phyloP scores from a whole-genome alignment of 2,888 invertebrate genomes.

The Cotesia congregata region DNA sequence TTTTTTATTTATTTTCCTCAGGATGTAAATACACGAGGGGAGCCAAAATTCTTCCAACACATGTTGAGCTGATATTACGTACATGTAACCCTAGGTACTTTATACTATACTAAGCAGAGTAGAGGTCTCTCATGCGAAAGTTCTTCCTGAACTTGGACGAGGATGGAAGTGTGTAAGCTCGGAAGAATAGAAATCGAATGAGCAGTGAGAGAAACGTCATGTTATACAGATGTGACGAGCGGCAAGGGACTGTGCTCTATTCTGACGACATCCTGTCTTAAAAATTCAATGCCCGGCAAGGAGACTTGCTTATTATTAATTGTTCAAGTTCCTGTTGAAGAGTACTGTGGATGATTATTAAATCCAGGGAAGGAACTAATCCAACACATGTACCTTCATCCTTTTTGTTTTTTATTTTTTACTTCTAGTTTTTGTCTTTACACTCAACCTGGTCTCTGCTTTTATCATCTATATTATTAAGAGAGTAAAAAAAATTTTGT shows the following conservation, averaged over 20 bases:
- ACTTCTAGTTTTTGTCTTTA: not conserved
- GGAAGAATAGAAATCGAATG: constrained; percentile 16
- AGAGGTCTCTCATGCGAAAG: not conserved
- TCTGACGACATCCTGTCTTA: constrained; percentile 29
- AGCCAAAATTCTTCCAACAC: constrained; percentile 11
- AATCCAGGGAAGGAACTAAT: constrained; percentile 52
- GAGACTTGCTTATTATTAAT: constrained; percentile 60
- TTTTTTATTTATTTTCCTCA: not conserved
- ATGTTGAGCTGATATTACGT: constrained; percentile 5
- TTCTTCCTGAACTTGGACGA: not conserved
- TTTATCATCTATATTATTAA: too few species aligned
- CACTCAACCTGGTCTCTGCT: too few species aligned
- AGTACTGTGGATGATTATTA: constrained; percentile 61
- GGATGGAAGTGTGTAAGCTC: not conserved
- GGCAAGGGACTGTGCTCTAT: constrained; percentile 5
- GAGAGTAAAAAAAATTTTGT: too few species aligned
- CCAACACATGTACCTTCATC: constrained; percentile 13
- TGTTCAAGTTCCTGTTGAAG: constrained; percentile 67
- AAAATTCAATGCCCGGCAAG: constrained; percentile 50
- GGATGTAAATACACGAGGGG: not conserved
- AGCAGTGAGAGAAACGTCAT: constrained; percentile 13
- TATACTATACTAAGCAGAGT: not conserved
- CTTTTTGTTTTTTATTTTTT: constrained; percentile 5
- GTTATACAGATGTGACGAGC: constrained; percentile 6
- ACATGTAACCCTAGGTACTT: not conserved